Conservation (phyloP, 2,888 invertebrate species). For the Heterodera filipjevi region DNA sequence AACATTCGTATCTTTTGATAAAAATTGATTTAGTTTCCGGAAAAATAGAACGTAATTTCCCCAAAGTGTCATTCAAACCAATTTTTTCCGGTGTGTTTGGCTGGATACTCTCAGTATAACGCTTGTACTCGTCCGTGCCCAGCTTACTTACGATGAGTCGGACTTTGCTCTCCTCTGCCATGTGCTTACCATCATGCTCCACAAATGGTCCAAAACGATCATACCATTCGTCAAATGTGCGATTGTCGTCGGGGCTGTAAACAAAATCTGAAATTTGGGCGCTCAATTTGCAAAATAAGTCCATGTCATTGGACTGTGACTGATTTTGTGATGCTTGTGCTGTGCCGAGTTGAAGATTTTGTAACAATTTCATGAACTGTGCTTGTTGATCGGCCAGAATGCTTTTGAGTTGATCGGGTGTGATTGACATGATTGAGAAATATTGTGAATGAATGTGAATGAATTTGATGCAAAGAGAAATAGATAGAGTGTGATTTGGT, state of each 20-base stretch:
- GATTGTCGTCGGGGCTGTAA: constrained; percentile 11
- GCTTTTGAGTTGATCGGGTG: too few species aligned
- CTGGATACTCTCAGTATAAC: background rate
- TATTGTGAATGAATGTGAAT: too few species aligned
- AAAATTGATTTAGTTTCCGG: too few species aligned
- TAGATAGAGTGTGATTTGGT: too few species aligned
- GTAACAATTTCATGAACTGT: too few species aligned
- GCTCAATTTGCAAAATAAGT: background rate
- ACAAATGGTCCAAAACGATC: constrained; percentile 20
- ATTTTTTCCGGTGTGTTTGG: background rate
- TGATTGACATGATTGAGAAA: too few species aligned
- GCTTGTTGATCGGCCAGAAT: too few species aligned
- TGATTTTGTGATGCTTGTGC: too few species aligned
- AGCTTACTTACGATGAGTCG: constrained; percentile 17
- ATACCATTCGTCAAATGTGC: constrained; percentile 23
- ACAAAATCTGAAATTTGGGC: constrained; percentile 10
- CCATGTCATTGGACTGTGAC: background rate
- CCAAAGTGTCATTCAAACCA: background rate
- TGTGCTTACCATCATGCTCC: constrained; percentile 5
- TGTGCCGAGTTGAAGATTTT: too few species aligned
- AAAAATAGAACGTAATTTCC: background rate
- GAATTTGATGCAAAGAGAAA: too few species aligned
- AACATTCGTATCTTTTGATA: too few species aligned
- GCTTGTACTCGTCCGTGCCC: background rate
- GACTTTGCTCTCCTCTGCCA: constrained; percentile 9